A percentile compares a stretch with the other conserved stretches of the same genome.
phyloP scores from a whole-genome alignment of 2,797 vertebrate species.

The Phylloscopus collybita region DNA sequence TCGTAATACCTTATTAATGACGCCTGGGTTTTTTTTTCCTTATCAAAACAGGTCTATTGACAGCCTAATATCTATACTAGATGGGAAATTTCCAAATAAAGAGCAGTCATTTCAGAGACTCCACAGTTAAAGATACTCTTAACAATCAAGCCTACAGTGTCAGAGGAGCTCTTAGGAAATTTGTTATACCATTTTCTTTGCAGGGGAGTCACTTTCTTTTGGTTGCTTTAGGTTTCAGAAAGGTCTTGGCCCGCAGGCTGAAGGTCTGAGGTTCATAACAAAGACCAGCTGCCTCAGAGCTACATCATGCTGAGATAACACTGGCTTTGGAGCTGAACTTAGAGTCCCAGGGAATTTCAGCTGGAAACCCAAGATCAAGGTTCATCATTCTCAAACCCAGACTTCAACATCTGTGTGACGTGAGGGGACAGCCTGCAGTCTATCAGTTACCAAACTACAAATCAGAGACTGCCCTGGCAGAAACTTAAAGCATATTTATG shows the following conservation, averaged over 20 bases:
- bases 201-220: not conserved
- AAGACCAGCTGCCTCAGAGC: not conserved
- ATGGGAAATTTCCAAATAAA: not conserved
- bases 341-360: not conserved
- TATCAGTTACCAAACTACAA: not conserved
- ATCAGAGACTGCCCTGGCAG: not conserved
- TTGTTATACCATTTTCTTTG: not conserved
- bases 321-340: not conserved
- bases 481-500: not conserved
- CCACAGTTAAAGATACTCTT: not conserved
- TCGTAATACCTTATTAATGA: not conserved
- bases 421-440: not conserved
- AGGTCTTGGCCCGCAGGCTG: not conserved
- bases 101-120: not conserved
- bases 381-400: not conserved
- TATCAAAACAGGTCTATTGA: not conserved
- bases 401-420: not conserved
- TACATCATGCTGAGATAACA: not conserved
- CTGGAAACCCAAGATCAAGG: not conserved
- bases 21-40: not conserved
- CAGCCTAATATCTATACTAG: not conserved
- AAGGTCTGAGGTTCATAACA: not conserved
- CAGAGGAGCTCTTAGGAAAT: not conserved
- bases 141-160: not conserved
- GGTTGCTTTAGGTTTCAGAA: not conserved